Percentiles rank a stretch among this genome's conserved stretches.
phyloP scores from a whole-genome alignment of 2,888 invertebrate genomes.

The Lysandra bellargus region DNA sequence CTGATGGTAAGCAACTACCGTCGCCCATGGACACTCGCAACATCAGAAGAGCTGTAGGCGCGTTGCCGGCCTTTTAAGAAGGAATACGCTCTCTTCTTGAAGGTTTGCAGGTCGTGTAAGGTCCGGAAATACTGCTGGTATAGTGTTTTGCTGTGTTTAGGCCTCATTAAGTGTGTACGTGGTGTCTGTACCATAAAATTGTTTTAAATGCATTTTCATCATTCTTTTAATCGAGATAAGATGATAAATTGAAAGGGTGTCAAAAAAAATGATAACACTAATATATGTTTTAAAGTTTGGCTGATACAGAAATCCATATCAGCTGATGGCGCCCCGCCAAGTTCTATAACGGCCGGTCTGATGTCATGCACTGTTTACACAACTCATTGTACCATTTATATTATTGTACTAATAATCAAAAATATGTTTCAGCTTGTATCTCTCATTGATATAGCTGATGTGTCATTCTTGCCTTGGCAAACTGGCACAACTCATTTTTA shows the following conservation, averaged over 20 bases:
- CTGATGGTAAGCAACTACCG: too few species aligned
- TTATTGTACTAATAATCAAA: background rate
- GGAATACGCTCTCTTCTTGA: too few species aligned
- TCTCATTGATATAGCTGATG: background rate
- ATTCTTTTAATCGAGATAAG: background rate
- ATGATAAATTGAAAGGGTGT: background rate
- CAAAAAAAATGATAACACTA: background rate
- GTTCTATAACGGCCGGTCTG: constrained; percentile 72
- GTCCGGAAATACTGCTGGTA: too few species aligned
- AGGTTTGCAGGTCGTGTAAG: too few species aligned
- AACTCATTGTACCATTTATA: constrained; percentile 21
- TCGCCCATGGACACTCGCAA: too few species aligned
- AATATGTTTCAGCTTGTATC: background rate
- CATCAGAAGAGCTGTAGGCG: too few species aligned
- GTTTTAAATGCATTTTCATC: too few species aligned
- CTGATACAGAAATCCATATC: constrained; percentile 52
- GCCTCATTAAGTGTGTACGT: too few species aligned
- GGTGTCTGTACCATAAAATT: too few species aligned
- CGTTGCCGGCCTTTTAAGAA: too few species aligned
- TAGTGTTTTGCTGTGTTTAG: too few species aligned
- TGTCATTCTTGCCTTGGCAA: background rate
- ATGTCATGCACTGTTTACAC: constrained; percentile 72
- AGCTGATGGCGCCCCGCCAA: constrained; percentile 64
- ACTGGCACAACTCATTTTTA: background rate
- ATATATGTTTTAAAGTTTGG: background rate